Base-by-base conservation (phyloP, 2,888 invertebrate species). In the Heliconius hortense region DNA sequence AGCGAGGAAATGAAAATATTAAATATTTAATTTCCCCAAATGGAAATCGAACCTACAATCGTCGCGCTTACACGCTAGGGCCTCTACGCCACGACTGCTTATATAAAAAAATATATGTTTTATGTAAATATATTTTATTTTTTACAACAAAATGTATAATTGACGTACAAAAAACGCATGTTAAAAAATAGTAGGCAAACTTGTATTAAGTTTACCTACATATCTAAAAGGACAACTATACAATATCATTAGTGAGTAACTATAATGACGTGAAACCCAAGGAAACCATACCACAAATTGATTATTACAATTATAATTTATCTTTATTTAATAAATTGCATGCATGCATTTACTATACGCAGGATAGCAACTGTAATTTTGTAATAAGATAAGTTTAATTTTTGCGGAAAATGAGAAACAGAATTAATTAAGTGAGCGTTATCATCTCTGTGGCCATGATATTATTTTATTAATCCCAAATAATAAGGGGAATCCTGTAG, bases 191-290 rank as follows among this genome's bases (percentile, higher is more conserved):
- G 53, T 56, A 10, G 10, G 53, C n/a, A 56, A 2, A n/a, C n/a
- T n/a, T 10, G 3, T n/a, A n/a, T n/a, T 56, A n/a, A 56, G 10
- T 56, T 18, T 18, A 43, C 15, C 43, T 43, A 48, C 7, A 56
- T 35, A 35, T 64, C n/a, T 64, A n/a, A 64, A 64, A 64, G 35
- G 64, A 64, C 11, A 64, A 64, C n/a, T 64, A 64, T 48, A 48
- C 48, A 48, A 21, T 48, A 48, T 48, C 18, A 21, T 7, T 21
- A 48, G 21, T 48, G 48, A 48, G 48, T 48, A 5, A 18, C 18
- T 21, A 21, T 35, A 35, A 64, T 64, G 10, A 35, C n/a, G 35
- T 35, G 11, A 64, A 35, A 5, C 35, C 35, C 31, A n/a, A n/a
- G 35, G 35, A 64, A 35, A 21, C 35, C 15, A 5, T 4, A 64